Evolutionary conservation across 2,113 vertebrate species (phyloP), one percentile per base, ranked within the genome.

Genomic region (Gorsachius goisagi): DNA sequence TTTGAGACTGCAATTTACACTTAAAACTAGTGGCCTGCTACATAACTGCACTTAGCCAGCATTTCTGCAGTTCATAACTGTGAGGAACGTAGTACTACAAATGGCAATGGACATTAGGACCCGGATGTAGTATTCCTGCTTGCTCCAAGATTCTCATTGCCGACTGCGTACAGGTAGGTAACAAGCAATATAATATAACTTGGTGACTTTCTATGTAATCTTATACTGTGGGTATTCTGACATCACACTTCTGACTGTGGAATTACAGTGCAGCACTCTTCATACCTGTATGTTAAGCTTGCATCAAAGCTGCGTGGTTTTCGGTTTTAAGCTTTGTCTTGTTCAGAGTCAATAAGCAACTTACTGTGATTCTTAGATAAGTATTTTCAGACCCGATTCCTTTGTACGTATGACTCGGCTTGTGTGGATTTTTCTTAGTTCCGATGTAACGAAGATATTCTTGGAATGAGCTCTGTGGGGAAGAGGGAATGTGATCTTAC

Each of bases 21-120:
- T 98, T 97, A 98, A 91, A 98, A 98, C 97, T 98, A 98, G 98
- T 98, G 98, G 98, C 98, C 98, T 98, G 98, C 98, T 98, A 97
- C 98, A 97, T 98, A 98, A 98, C 98, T 98, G 98, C 98, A 98
- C 98, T 98, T 99, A 99, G 99, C 99, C 98, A 99, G 99, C 99
- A 98, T 98, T 99, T 98, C 99, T 98, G 99, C 99, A 99, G 98
- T 99, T 99, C 99, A 98, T 99, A 99, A 99, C 99, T 99, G 99
- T 99, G 99, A 99, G 99, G 99, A 99, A 99, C 99, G 99, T 99
- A 99, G 99, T 99, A 98, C 99, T 99, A 99, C 99, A 99, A 99
- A 99, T 98, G 99, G 99, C 99, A 99, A 99, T 99, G 99, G 99
- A 99, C 99, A 99, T 98, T 99, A 99, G 99, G 99, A 99, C 99